These are phyloP conservation scores for Linyphia triangularis DNA, from an alignment of 2,888 invertebrate genomes.

Conservation along the genomic window DNA sequence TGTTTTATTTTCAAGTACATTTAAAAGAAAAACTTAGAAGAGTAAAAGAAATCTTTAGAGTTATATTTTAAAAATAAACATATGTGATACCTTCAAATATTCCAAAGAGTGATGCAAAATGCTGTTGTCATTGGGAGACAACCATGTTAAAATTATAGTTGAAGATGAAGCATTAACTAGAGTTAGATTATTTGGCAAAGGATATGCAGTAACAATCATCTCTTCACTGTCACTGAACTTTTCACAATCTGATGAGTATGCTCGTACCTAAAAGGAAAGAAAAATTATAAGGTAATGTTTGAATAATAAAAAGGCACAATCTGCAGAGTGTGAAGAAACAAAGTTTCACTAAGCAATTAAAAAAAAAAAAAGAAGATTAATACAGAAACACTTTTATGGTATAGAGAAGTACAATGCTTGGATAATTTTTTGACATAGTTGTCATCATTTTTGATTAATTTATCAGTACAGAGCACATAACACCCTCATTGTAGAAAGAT, in stretches of 20 bases:
- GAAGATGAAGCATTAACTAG: slow-evolving; percentile 83
- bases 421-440: too few relatives aligned
- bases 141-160: slow-evolving; percentile 86
- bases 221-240: slow-evolving; percentile 84
- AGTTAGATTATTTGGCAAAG: slow-evolving; percentile 85
- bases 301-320: too few relatives aligned
- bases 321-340: neutral
- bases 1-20: too few relatives aligned
- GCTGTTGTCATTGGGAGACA: slow-evolving; percentile 81
- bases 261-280: slow-evolving; percentile 81
- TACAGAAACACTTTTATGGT: too few relatives aligned
- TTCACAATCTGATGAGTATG: slow-evolving; percentile 85
- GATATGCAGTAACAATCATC: slow-evolving; percentile 85
- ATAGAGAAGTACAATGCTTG: too few relatives aligned
- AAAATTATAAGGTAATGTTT: neutral
- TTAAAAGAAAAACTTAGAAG: too few relatives aligned
- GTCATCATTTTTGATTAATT: too few relatives aligned
- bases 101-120: slow-evolving; percentile 77
- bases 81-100: slow-evolving; percentile 58
- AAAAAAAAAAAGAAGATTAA: too few relatives aligned
- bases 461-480: too few relatives aligned
- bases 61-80: too few relatives aligned
- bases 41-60: too few relatives aligned
- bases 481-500: too few relatives aligned
- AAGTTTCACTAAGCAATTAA: neutral